Percentiles rank a stretch among this genome's conserved stretches.
Evolutionary conservation across 2,888 invertebrate genomes (phyloP).

Genomic region (Andrena hattorfiana): DNA sequence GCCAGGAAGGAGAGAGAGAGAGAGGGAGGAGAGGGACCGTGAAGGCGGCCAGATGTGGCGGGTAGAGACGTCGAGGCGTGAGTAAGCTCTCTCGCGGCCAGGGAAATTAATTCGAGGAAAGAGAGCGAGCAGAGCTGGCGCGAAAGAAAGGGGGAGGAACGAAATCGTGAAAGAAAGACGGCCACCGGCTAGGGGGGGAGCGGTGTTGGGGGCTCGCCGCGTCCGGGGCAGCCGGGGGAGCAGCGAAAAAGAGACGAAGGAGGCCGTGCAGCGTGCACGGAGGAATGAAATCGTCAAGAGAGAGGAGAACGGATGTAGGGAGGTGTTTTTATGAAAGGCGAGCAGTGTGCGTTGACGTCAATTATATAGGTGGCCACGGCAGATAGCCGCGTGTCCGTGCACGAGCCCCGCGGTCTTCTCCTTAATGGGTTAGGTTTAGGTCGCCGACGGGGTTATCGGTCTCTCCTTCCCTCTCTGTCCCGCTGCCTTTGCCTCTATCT

Average conservation of each 20-base stretch:
- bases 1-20: conserved; percentile 6
- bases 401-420: conserved; percentile 73
- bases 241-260: conserved; percentile 47
- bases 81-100: conserved; percentile 77
- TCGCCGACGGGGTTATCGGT: conserved; percentile 82
- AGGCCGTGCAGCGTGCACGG: conserved; percentile 49
- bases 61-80: conserved; percentile 76
- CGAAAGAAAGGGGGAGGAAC: conserved; percentile 38
- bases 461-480: conserved; percentile 27
- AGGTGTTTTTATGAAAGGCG: conserved; percentile 84
- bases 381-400: conserved; percentile 75
- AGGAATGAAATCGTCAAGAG: conserved; percentile 78
- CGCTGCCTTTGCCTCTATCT: conserved; percentile 22
- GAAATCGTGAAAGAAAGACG: conserved; percentile 31
- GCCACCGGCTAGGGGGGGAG: background rate
- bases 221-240: conserved; percentile 7
- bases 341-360: conserved; percentile 84
- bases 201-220: no score
- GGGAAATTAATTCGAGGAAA: conserved; percentile 78
- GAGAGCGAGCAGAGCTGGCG: conserved; percentile 54
- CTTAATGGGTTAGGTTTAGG: conserved; percentile 83
- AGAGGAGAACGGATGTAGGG: conserved; percentile 82
- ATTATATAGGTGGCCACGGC: conserved; percentile 84
- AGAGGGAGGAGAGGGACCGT: conserved; percentile 14
- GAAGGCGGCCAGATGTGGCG: conserved; percentile 74